phyloP scores from a whole-genome alignment of 1,140 invertebrate species.

The Neotoxoptera formosana region DNA sequence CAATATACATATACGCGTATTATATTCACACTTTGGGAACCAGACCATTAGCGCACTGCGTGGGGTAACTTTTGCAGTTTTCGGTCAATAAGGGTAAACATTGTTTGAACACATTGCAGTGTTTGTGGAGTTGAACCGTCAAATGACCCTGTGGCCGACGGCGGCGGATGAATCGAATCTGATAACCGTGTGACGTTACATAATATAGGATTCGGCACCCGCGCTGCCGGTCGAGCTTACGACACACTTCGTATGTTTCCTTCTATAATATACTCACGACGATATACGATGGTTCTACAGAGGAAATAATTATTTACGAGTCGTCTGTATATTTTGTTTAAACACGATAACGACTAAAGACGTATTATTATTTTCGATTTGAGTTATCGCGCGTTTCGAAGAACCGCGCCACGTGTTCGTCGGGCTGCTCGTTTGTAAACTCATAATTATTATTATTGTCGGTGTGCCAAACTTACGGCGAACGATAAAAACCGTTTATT shows the following conservation, averaged over 20 bases:
- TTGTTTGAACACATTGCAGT: not conserved
- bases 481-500: not conserved
- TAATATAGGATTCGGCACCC: not conserved
- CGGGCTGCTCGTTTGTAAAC: not conserved
- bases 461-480: not conserved
- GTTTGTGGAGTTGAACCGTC: not conserved
- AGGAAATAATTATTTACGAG: not conserved
- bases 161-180: not conserved
- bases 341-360: not conserved
- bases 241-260: not conserved
- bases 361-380: not conserved
- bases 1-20: not conserved
- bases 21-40: not conserved
- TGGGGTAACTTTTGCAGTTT: slow-evolving; percentile 22
- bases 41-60: not conserved
- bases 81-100: too few species aligned
- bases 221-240: not conserved
- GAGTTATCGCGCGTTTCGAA: not conserved
- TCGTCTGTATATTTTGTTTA: not conserved
- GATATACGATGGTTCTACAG: not conserved
- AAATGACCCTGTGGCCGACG: not conserved
- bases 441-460: not conserved
- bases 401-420: not conserved
- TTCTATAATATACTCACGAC: not conserved
- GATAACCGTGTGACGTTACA: not conserved